Percentiles rank a stretch among this genome's conserved stretches.
phyloP scores from a whole-genome alignment of 35 echinoderm and acorn worm species.

The Ophiothrix spiculata region DNA sequence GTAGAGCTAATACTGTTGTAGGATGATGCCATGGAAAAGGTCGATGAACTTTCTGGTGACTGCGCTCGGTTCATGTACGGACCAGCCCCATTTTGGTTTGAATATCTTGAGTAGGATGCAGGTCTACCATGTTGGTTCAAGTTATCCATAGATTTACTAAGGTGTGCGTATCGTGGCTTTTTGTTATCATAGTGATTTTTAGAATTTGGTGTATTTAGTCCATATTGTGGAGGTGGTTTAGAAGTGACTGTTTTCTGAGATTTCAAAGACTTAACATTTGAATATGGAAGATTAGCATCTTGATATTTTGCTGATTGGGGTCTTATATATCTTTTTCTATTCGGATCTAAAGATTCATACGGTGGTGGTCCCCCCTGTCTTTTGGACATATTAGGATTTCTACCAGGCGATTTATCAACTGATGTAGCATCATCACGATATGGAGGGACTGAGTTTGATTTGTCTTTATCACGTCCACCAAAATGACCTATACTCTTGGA shows the following conservation, averaged over 20 bases:
- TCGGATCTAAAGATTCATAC: conserved; percentile 7
- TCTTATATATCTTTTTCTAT: neutral
- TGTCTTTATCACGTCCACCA: neutral
- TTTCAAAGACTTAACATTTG: too few species aligned
- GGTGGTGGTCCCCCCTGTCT: neutral
- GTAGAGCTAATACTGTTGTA: neutral
- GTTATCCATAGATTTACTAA: neutral
- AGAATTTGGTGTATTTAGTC: neutral
- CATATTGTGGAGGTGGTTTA: neutral
- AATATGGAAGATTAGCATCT: neutral
- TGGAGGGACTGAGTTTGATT: neutral
- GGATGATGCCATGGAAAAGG: neutral
- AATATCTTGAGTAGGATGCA: neutral
- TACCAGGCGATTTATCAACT: neutral
- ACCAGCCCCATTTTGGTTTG: neutral
- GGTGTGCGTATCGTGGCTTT: neutral
- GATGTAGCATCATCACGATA: neutral
- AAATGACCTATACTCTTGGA: neutral
- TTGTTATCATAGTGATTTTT: neutral
- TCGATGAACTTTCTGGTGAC: neutral
- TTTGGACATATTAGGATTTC: neutral
- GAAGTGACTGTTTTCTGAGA: neutral
- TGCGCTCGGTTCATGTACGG: neutral
- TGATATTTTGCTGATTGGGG: neutral
- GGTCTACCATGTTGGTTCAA: neutral